These are phyloP conservation scores for Struthio camelus DNA, from an alignment of 2,113 vertebrate species.

Conservation along the genomic window DNA sequence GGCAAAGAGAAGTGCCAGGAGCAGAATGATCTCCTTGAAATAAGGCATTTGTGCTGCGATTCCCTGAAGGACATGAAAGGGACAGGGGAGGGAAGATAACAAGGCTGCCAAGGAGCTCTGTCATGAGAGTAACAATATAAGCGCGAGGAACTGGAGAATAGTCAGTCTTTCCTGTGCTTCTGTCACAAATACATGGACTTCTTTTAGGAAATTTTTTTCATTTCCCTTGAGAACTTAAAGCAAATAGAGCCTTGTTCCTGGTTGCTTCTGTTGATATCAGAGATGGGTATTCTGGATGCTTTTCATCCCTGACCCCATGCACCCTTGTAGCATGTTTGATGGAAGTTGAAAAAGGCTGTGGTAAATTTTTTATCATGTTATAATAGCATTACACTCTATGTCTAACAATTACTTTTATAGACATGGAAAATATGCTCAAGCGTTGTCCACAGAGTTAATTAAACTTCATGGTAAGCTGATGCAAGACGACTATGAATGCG, in stretches of 20 bases:
- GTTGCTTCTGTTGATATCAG: background rate
- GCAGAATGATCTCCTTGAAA: conserved; percentile 14
- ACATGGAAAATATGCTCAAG: background rate
- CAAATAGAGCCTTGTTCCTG: background rate
- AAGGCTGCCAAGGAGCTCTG: background rate
- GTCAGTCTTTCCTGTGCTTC: background rate
- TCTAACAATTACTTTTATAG: background rate
- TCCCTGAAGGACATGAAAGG: conserved; percentile 19
- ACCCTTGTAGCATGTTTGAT: background rate
- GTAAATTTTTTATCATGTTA: background rate
- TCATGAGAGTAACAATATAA: background rate
- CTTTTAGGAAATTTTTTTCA: background rate
- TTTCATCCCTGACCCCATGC: background rate
- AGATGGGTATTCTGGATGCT: background rate
- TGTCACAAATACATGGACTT: background rate
- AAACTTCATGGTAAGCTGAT: background rate
- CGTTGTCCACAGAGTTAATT: background rate
- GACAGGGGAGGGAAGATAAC: conserved; percentile 17
- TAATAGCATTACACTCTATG: background rate
- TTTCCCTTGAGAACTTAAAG: background rate
- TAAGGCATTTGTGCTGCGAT: background rate
- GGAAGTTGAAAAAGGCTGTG: background rate
- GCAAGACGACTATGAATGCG: background rate
- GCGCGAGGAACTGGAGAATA: background rate
- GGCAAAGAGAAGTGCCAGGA: background rate